phyloP scores from a whole-genome alignment of 2,797 vertebrate species.

The Percopsis omiscomaycus region DNA sequence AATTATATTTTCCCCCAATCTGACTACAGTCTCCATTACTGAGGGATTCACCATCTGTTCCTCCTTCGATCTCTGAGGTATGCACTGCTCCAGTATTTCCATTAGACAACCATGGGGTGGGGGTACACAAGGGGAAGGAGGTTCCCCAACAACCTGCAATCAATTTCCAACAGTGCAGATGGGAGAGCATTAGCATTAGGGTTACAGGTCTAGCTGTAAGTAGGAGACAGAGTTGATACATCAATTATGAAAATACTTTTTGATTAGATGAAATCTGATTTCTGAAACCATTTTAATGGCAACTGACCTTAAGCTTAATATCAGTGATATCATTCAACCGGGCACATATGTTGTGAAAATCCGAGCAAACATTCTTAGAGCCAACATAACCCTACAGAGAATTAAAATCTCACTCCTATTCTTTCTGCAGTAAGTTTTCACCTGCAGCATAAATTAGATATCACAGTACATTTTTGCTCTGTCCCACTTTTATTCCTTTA shows the following conservation, averaged over 20 bases:
- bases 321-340: not conserved
- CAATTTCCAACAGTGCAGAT: slow-evolving; percentile 1
- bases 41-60: slow-evolving; percentile 17
- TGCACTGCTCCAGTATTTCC: slow-evolving; percentile 7
- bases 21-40: slow-evolving; percentile 24
- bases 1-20: slow-evolving; percentile 10
- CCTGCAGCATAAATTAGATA: slow-evolving; percentile 21
- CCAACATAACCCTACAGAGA: not conserved
- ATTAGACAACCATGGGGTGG: not conserved
- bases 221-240: too few species aligned
- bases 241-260: too few species aligned
- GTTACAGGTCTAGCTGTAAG: too few species aligned
- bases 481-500: slow-evolving; percentile 50
- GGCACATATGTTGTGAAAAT: not conserved
- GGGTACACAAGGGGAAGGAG: not conserved
- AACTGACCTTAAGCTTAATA: not conserved
- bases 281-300: not conserved
- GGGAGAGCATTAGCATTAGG: not conserved
- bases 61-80: slow-evolving; percentile 18
- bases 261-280: not conserved
- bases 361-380: not conserved
- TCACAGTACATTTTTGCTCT: slow-evolving; percentile 29
- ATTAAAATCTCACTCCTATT: not conserved
- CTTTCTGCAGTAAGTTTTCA: slow-evolving; percentile 21
- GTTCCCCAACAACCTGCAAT: not conserved